Evolutionary conservation across 2,113 vertebrate genomes (phyloP).

Genomic region (Brachirus orientalis): DNA sequence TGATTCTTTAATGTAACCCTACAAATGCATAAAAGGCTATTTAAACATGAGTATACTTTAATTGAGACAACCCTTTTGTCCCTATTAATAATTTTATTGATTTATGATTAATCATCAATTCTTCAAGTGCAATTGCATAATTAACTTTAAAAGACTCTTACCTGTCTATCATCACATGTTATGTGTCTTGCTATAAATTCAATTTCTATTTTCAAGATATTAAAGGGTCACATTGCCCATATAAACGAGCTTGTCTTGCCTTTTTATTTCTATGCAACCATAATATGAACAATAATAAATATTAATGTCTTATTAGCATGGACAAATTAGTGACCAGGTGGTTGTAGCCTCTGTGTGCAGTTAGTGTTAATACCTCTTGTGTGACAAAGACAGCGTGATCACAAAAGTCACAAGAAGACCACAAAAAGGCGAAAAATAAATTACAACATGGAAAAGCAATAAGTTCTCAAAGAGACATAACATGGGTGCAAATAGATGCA

Average conservation of each 20-base stretch:
- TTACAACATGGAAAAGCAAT: not conserved
- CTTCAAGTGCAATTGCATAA: no score
- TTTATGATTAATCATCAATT: no score
- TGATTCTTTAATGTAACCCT: no score
- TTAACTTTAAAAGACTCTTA: no score
- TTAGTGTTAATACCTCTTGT: no score
- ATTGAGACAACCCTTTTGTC: not conserved
- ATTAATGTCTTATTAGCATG: not conserved
- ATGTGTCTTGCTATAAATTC: not conserved
- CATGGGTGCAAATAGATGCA: not conserved
- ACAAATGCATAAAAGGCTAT: no score
- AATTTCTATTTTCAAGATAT: not conserved
- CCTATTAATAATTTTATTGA: no score
- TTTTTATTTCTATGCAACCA: not conserved
- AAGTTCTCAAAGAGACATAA: not conserved
- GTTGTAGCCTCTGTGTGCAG: no score
- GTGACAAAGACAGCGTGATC: no score
- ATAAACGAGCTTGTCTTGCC: not conserved
- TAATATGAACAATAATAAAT: not conserved
- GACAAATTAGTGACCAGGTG: no score
- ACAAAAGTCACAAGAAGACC: not conserved
- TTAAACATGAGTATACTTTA: not conserved
- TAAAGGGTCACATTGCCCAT: not conserved
- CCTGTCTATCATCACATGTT: no score
- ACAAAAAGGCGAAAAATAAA: not conserved